Evolutionary conservation across 2,888 invertebrate genomes (phyloP), one percentile per base, ranked within the genome.

Genomic region (Lycophotia porphyrea): DNA sequence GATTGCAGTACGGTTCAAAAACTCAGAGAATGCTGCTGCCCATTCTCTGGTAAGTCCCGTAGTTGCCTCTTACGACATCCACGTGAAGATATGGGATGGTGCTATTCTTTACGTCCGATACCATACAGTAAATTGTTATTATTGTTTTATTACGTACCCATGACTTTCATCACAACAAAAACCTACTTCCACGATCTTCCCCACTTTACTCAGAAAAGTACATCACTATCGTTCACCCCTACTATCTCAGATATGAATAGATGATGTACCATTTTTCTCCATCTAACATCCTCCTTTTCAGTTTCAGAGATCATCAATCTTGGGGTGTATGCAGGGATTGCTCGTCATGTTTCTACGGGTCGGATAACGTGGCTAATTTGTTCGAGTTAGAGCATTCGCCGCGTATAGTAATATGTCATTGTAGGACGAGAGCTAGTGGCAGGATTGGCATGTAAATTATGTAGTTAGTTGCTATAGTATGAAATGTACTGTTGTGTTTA

Each of bases 201-300:
- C 21, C 3, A 63, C 21, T 82, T 52, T 67, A 15, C 74, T 18
- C n/a, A 24, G 36, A 80, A 71, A 42, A 15, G 36, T 67, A 52
- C 44, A 31, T 58, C 18, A 52, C 64, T 73, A 67, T 71, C 0
- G 42, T 65, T 73, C 65, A 34, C n/a, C 52, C 21, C 44, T 34
- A 13, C 39, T 61, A 66, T 63, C 47, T 72, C 36, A 75, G 67
- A 68, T 76, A 77, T 80, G 71, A 75, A 84, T 60, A 74, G 52
- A 82, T 78, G 65, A 74, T 74, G 36, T 58, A 27, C 36, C 64
- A 86, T 87, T 87, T 82, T 86, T 84, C 76, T 75, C 49, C 11
- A 69, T 71, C 42, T 69, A 44, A 36, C 13, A 65, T 63, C 65
- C 66, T 69, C 71, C 71, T 73, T 76, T 61, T 60, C 64, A 67